Evolutionary conservation across 2,888 invertebrate species (phyloP).

Genomic region (Notocelia uddmanniana): DNA sequence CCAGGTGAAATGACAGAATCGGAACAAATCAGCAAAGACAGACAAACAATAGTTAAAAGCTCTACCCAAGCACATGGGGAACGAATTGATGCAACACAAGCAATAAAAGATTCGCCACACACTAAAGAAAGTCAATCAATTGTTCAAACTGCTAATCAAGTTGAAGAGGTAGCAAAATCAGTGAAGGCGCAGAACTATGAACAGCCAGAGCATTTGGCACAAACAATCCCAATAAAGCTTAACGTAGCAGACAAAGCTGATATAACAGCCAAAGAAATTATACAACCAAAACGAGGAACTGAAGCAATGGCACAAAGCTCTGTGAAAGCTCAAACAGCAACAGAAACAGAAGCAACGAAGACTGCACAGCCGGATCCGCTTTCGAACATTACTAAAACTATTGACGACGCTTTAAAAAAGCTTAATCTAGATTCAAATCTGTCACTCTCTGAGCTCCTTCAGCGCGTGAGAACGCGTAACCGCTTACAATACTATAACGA

Average conservation of each 20-base stretch:
- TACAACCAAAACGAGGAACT: not conserved
- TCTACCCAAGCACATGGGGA: not conserved
- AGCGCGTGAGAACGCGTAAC: constrained; percentile 60
- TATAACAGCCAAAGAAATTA: not conserved
- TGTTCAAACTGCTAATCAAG: not conserved
- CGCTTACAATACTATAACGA: constrained; percentile 52
- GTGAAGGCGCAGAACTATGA: not conserved
- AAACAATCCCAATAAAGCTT: not conserved
- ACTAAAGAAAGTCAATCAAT: not conserved
- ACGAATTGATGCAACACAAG: not conserved
- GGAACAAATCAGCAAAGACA: not conserved
- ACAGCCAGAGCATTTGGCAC: not conserved
- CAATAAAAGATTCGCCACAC: not conserved
- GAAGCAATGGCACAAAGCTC: constrained; percentile 14
- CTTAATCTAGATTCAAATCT: constrained; percentile 48
- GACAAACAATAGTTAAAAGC: not conserved
- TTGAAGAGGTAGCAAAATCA: not conserved
- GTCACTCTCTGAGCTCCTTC: constrained; percentile 64
- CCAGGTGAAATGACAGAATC: not conserved
- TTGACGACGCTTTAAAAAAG: constrained; percentile 49
- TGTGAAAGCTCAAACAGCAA: constrained; percentile 7
- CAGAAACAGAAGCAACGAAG: not conserved
- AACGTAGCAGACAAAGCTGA: not conserved
- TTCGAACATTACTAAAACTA: not conserved
- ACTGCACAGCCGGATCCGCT: not conserved